Base-by-base conservation (phyloP, 2,888 invertebrate genomes). In the Oscheius myriophilus region DNA sequence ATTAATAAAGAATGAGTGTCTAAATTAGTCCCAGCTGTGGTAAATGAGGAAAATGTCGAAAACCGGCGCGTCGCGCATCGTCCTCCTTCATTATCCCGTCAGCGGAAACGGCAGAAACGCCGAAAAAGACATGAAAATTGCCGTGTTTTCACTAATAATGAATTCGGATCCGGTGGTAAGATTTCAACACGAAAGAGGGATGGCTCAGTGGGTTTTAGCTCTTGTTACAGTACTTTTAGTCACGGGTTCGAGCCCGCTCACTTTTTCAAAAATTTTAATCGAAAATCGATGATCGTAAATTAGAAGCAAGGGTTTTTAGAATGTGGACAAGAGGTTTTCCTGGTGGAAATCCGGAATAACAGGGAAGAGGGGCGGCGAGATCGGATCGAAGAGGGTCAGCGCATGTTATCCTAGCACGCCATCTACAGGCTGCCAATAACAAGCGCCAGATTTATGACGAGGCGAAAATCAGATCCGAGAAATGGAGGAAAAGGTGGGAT, bases 401-500 rank as follows among this genome's bases (percentile, higher is more conserved):
- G 12, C 25, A 14, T 26, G 21, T 57, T 61, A 61, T 61, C 61
- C 14, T 49, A 26, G 39, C 39, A 18, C 61, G 61, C 61, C 61
- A 61, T 61, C 61, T 61, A 61, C 46, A 61, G 49, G 61, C 49
- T 61, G 61, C 61, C 61, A 61, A 61, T 61, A 61, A 61, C 61
- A 61, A 61, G 49, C 61, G 49, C 49, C 49, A 49, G 49, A 61
- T 49, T 61, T 61, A 49, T 49, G 46, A 26, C 26, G 33, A 23
- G 18, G 11, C 23, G 26, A 16, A 54, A 54, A 26, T 23, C 26
- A 16, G 53, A 54, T 54, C 39, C 23, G 39, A 25, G 61, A 46
- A 49, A 11, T 49, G 16, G 49, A 33, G 61, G 58, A 43, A 18
- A n/a, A n/a, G 42, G 41, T 49, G 11, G 18, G 46, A 45, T 45